Percentiles rank a stretch among this genome's conserved stretches.
Evolutionary conservation across 2,888 invertebrate genomes (phyloP).

Genomic region (Tipula confusa): DNA sequence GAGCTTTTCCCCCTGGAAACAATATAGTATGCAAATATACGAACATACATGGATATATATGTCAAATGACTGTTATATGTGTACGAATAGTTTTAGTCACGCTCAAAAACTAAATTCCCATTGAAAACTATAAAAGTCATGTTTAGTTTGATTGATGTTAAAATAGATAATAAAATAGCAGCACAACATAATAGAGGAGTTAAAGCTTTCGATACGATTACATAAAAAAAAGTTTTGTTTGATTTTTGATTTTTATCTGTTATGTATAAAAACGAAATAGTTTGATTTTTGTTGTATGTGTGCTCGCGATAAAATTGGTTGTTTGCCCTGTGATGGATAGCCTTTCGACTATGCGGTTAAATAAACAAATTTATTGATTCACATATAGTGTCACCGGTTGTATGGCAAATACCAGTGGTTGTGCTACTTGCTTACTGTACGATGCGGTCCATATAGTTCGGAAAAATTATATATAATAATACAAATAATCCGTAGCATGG

Average conservation of each 20-base stretch:
- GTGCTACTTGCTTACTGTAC: too few species aligned
- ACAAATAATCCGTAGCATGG: too few species aligned
- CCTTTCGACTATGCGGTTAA: background rate
- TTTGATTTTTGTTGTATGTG: background rate
- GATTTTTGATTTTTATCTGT: background rate
- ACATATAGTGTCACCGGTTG: too few species aligned
- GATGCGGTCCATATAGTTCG: too few species aligned
- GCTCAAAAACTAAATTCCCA: background rate
- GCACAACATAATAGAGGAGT: background rate
- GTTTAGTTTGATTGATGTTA: constrained; percentile 9
- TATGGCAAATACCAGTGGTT: too few species aligned
- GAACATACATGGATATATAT: background rate
- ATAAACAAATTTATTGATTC: background rate
- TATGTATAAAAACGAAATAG: background rate
- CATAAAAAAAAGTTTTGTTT: background rate
- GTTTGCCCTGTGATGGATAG: background rate
- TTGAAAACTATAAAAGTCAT: constrained; percentile 12
- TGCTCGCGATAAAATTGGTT: background rate
- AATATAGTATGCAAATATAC: background rate
- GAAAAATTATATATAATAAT: too few species aligned
- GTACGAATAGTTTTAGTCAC: constrained; percentile 3
- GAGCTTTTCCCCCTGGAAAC: background rate
- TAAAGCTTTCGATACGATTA: background rate
- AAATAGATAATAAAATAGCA: constrained; percentile 4
- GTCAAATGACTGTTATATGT: too few species aligned